A percentile compares a stretch with the other conserved stretches of the same genome.
Conservation (phyloP, 1,140 invertebrate species). For the Drosophila asahinai region DNA sequence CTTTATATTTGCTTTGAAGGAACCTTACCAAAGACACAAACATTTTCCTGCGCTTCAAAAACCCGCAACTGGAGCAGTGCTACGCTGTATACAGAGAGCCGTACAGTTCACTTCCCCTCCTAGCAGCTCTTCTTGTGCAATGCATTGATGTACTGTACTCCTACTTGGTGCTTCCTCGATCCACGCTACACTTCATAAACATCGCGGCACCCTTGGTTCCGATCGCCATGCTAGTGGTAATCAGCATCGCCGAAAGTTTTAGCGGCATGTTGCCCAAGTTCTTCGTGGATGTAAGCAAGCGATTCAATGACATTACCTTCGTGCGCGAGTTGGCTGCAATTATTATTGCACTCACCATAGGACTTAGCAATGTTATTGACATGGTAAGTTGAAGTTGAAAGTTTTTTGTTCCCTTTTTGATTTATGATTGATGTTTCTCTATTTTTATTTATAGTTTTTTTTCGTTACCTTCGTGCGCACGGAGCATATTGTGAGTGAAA, state of each 20-base stretch:
- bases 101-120: slow-evolving; percentile 88
- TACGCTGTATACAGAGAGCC: slow-evolving; percentile 89
- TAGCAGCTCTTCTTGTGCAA: slow-evolving; percentile 88
- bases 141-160: slow-evolving; percentile 87
- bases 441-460: slow-evolving; percentile 64
- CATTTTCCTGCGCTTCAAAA: slow-evolving; percentile 88
- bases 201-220: slow-evolving; percentile 85
- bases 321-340: slow-evolving; percentile 86
- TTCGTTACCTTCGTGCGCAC: slow-evolving; percentile 79
- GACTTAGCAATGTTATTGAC: slow-evolving; percentile 87
- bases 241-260: slow-evolving; percentile 86
- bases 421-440: slow-evolving; percentile 16
- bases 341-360: slow-evolving; percentile 87
- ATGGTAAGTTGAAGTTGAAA: slow-evolving; percentile 85
- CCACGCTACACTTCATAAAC: slow-evolving; percentile 83
- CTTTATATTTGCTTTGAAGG: slow-evolving; percentile 67
- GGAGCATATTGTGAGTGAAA: slow-evolving; percentile 78
- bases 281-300: slow-evolving; percentile 86
- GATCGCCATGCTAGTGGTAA: slow-evolving; percentile 85
- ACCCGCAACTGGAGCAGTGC: slow-evolving; percentile 88
- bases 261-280: slow-evolving; percentile 85
- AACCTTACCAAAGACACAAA: slow-evolving; percentile 89
- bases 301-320: slow-evolving; percentile 86
- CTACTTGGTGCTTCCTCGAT: slow-evolving; percentile 86
- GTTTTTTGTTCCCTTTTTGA: not conserved